phyloP scores from a whole-genome alignment of 2,888 invertebrate genomes.

The Dasysyrphus tricinctus region DNA sequence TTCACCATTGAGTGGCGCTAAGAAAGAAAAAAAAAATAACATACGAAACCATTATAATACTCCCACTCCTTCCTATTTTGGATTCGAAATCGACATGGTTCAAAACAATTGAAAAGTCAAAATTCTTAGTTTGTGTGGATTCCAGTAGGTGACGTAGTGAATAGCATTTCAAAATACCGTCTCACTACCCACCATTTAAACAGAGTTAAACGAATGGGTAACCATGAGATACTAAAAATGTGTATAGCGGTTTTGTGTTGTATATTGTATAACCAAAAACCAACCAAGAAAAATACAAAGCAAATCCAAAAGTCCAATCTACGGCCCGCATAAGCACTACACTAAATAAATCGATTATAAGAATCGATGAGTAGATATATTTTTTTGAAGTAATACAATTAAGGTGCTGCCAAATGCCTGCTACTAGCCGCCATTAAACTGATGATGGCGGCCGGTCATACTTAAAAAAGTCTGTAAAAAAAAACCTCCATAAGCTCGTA shows the following conservation, averaged over 20 bases:
- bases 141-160: constrained; percentile 56
- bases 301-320: neutral
- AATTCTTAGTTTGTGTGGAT: constrained; percentile 40
- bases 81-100: neutral
- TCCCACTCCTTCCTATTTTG: constrained; percentile 6
- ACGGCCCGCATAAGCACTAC: neutral
- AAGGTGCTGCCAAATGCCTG: constrained; percentile 38
- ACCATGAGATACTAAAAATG: constrained; percentile 9
- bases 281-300: constrained; percentile 15
- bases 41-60: constrained; percentile 16
- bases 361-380: constrained; percentile 44
- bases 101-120: constrained; percentile 21
- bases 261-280: neutral
- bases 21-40: constrained; percentile 10
- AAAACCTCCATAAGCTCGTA: constrained; percentile 38
- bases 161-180: constrained; percentile 13
- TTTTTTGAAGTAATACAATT: neutral
- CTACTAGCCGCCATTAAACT: constrained; percentile 20
- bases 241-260: constrained; percentile 15
- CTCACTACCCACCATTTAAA: constrained; percentile 4
- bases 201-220: neutral
- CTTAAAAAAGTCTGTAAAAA: constrained; percentile 31
- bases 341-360: constrained; percentile 40
- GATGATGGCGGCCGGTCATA: constrained; percentile 26
- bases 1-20: constrained; percentile 60